phyloP scores from a whole-genome alignment of 2,113 vertebrate genomes.

The Uria aalge region DNA sequence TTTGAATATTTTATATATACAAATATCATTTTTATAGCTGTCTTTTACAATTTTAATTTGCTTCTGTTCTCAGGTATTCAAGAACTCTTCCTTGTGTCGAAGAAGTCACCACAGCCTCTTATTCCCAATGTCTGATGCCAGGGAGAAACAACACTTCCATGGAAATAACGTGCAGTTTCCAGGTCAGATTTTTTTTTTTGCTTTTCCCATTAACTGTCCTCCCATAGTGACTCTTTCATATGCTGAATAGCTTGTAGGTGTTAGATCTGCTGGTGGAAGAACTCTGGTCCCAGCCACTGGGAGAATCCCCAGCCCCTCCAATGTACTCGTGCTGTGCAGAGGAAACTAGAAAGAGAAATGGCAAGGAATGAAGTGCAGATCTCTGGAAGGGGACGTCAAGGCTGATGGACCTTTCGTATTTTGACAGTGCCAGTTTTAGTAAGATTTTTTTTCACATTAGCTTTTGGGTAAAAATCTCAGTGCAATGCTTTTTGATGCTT shows the following conservation, averaged over 20 bases:
- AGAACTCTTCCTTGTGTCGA: not conserved
- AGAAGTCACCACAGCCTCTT: not conserved
- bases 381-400: not conserved
- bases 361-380: not conserved
- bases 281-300: not conserved
- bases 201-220: not conserved
- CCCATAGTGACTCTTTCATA: not conserved
- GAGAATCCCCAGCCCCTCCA: not conserved
- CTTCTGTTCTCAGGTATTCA: not conserved
- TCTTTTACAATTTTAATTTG: not conserved
- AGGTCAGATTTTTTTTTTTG: not conserved
- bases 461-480: not conserved
- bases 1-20: not conserved
- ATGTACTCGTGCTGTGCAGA: fast-evolving
- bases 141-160: not conserved
- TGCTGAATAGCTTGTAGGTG: not conserved
- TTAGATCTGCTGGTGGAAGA: not conserved
- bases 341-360: not conserved
- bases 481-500: not conserved
- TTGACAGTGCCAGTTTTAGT: not conserved
- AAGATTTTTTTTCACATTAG: not conserved
- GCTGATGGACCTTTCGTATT: not conserved
- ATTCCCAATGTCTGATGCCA: not conserved
- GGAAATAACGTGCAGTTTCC: not conserved
- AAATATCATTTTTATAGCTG: not conserved